Evolutionary conservation across 2,113 vertebrate genomes (phyloP).

Genomic region (Cryptotis parvus): DNA sequence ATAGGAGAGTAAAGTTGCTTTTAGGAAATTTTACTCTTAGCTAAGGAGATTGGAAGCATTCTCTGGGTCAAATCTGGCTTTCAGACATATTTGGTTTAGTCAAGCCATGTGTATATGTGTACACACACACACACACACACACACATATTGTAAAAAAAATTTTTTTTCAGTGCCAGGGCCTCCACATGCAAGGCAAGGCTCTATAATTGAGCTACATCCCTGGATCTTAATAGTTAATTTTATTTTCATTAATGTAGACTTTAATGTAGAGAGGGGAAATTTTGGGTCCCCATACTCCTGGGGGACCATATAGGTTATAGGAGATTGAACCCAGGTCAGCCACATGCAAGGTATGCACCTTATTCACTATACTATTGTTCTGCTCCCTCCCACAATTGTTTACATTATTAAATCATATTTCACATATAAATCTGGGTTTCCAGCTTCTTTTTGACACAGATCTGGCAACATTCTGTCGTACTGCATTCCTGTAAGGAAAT

Average conservation of each 20-base stretch:
- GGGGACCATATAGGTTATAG: too few relatives aligned
- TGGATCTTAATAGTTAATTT: too few relatives aligned
- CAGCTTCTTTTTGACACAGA: conserved; percentile 62
- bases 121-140: too few relatives aligned
- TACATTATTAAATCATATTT: conserved; percentile 63
- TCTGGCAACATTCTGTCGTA: conserved; percentile 1
- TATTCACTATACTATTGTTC: too few relatives aligned
- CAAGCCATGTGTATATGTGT: conserved; percentile 54
- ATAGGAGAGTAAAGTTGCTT: conserved; percentile 34
- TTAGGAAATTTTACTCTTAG: conserved; percentile 58
- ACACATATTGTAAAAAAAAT: too few relatives aligned
- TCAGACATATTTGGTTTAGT: conserved; percentile 55
- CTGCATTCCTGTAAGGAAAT: conserved; percentile 22
- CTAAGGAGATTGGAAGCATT: conserved; percentile 17
- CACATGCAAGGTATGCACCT: too few relatives aligned
- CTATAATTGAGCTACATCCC: neutral
- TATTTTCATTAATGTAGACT: too few relatives aligned
- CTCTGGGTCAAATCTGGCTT: conserved; percentile 29
- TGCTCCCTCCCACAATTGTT: neutral
- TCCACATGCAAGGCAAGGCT: too few relatives aligned
- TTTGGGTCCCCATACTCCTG: too few relatives aligned
- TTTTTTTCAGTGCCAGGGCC: too few relatives aligned
- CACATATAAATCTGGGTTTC: conserved; percentile 38
- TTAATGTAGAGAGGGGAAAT: too few relatives aligned
- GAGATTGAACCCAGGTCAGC: too few relatives aligned